Conservation (phyloP, 2,113 vertebrate species). For the Hoplias malabaricus region DNA sequence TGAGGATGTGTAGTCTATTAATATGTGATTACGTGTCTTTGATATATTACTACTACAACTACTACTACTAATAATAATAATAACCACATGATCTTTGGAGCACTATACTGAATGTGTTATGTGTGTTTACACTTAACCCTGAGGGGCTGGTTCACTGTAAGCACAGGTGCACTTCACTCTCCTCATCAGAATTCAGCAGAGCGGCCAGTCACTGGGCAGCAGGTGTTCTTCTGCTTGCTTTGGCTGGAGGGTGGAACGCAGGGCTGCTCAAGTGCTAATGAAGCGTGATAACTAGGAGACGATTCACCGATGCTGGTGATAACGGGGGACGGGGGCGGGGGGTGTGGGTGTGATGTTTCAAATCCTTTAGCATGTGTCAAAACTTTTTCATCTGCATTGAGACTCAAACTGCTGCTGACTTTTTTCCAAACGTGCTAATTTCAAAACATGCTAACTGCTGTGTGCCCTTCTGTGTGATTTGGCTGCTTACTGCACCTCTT, state of each 20-base stretch:
- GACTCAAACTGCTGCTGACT: conserved; percentile 28
- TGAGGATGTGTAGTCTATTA: too few relatives aligned
- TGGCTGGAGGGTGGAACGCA: not conserved
- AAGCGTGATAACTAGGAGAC: conserved; percentile 17
- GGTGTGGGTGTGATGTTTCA: conserved; percentile 1
- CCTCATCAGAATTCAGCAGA: not conserved
- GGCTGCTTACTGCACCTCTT: conserved; percentile 6
- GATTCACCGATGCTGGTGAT: conserved; percentile 10
- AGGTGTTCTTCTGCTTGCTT: not conserved
- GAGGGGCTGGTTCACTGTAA: not conserved
- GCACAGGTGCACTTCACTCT: not conserved
- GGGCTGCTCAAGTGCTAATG: conserved; percentile 16
- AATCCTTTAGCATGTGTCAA: conserved; percentile 30
- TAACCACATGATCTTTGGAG: not conserved
- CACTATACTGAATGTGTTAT: not conserved
- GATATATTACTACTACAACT: too few relatives aligned
- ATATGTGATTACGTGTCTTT: too few relatives aligned
- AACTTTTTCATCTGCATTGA: conserved; percentile 19
- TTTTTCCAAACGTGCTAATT: conserved; percentile 18
- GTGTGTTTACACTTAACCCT: not conserved
- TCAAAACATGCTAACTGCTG: conserved; percentile 7
- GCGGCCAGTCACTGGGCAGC: not conserved
- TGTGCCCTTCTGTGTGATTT: not conserved
- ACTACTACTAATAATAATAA: too few relatives aligned
- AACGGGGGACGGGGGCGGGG: too few relatives aligned